Base-by-base conservation (phyloP, 2,888 invertebrate species). In the Hypolimnas misippus region DNA sequence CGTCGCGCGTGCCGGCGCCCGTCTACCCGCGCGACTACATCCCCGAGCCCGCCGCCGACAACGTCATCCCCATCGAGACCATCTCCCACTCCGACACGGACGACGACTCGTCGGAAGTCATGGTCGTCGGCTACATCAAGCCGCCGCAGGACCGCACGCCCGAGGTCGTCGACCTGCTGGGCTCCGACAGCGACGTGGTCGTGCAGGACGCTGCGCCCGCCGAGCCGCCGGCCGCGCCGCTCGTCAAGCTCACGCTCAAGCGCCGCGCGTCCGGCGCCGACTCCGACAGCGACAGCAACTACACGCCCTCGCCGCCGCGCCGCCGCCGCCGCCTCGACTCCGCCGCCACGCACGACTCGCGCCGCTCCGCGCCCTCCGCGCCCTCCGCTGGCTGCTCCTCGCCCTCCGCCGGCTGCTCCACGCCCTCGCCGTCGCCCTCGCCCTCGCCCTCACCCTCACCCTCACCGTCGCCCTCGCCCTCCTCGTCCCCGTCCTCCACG, bases 111-210 rank as follows among this genome's bases (percentile, higher is more conserved):
- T 91, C 92, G 25, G 94, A 94, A 67, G 94, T 94, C 25, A 92
- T 93, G 78, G 92, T 95, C 56, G 93, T 95, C 8, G 94, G 93
- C 1, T 94, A 93, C 73, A 93, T 95, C 31, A 95, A 94, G 76
- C 95, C 95, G 38, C 94, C 94, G 64, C 92, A 92, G 68, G 94
- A 94, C 70, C 88, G 95, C 62, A 94, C 95, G 42, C 95, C 95
- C 0, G 94, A 94, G 77, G 90, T 94, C 0, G 93, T 94, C 16
- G 93, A 94, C 69, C 76, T 94, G 62, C 78, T 92, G 10, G 93
- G 93, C n/a, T 93, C 93, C 2, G 93, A 93, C 72, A 93, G 92
- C 68, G 93, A 89, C 70, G 89, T 89, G 8, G 83, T 89, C 19
- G 77, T 92, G 29, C 86, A 88, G 46, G 91, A 90, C 8, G 62